These are phyloP conservation scores for Elephantulus edwardii DNA, from an alignment of 2,113 vertebrate genomes.

Conservation along the genomic window DNA sequence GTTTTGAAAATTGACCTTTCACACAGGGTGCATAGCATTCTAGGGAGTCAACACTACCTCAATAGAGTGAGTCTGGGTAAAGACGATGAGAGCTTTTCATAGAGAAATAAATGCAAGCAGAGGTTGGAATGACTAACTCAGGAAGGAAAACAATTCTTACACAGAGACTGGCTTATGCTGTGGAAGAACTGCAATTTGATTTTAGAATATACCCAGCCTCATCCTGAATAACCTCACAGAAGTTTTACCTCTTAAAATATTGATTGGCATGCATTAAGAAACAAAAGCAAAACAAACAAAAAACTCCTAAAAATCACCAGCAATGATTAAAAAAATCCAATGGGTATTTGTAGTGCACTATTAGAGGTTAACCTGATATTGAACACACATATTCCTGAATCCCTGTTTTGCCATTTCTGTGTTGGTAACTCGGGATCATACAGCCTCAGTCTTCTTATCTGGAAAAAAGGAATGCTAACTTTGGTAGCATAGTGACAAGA, in stretches of 20 bases:
- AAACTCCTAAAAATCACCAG: no score
- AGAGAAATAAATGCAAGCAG: slow-evolving; percentile 48
- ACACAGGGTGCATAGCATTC: slow-evolving; percentile 21
- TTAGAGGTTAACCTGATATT: no score
- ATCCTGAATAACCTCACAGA: not conserved
- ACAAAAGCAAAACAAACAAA: not conserved
- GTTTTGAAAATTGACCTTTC: slow-evolving; percentile 72
- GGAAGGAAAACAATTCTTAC: slow-evolving; percentile 8
- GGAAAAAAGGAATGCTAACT: not conserved
- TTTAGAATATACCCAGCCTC: not conserved
- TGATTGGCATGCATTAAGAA: not conserved
- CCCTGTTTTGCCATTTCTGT: not conserved
- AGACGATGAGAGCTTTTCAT: slow-evolving; percentile 46
- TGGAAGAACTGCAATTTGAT: not conserved
- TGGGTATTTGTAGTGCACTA: no score
- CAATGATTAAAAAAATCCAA: no score
- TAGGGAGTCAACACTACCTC: slow-evolving; percentile 35
- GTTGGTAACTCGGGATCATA: not conserved
- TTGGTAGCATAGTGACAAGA: no score
- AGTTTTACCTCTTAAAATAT: not conserved
- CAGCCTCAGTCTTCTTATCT: not conserved
- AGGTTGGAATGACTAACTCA: slow-evolving; percentile 15
- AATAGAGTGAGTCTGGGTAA: slow-evolving; percentile 51
- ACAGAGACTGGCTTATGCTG: not conserved
- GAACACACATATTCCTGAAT: accelerated